Evolutionary conservation across 2,888 invertebrate species (phyloP), one percentile per base, ranked within the genome.

Genomic region (Apamea anceps): DNA sequence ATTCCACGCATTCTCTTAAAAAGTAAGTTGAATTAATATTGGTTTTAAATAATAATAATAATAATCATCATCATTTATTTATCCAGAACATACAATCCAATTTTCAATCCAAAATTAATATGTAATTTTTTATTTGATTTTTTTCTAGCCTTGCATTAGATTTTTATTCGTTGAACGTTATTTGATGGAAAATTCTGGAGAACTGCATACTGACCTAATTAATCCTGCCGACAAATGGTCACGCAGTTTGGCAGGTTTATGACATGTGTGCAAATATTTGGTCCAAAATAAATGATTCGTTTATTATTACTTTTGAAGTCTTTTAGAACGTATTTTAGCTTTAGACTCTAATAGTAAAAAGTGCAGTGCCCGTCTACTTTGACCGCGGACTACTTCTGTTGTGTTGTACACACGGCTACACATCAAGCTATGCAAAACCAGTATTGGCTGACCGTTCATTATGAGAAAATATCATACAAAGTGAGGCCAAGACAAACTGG

Each of bases 1-100:
- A 32, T 77, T 37, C 63, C 6, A 13, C 32, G 15, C 28, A 21
- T 71, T 67, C 28, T 37, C 18, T 18, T 6, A 42, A 48, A 71
- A 77, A 67, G 78, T 84, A 80, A 85, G 87, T 85, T 68, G n/a
- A 10, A 62, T 70, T 66, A 15, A 18, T 54, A 10, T 0, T 63
- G 1, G 0, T 57, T 45, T 21, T 54, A 68, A 70, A n/a, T n/a
- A n/a, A n/a, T n/a, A n/a, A n/a, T n/a, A n/a, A n/a, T n/a, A n/a
- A n/a, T n/a, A n/a, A n/a, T n/a, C n/a, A n/a, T n/a, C n/a, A n/a
- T n/a, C n/a, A n/a, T n/a, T n/a, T n/a, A n/a, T n/a, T n/a, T n/a
- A n/a, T n/a, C n/a, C n/a, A n/a, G n/a, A n/a, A n/a, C n/a, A n/a
- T n/a, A n/a, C n/a, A n/a, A n/a, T n/a, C n/a, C n/a, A n/a, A n/a